Base-by-base conservation (phyloP, 2,888 invertebrate species). In the Apodemia mormo region DNA sequence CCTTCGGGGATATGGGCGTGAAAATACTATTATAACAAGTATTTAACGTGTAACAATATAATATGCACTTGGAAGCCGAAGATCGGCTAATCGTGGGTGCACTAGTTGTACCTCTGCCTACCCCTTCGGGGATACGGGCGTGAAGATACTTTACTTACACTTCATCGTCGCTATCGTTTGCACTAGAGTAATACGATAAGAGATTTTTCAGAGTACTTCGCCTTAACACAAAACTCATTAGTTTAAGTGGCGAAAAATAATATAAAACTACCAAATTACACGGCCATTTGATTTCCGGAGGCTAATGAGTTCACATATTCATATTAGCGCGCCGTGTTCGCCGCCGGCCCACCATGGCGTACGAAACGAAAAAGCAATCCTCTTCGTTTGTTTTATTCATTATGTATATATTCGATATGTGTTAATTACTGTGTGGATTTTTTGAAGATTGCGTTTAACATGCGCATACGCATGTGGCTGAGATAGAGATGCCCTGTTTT, bases 151-250 rank as follows among this genome's bases (percentile, higher is more conserved):
- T 22, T 22, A 22, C 22, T 22, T 22, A 22, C 22, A 22, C 22
- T 22, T 22, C 22, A 22, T 22, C 22, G 22, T 22, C 22, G 22
- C 22, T 22, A 22, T 22, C 0, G 4, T 45, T 45, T 45, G 10
- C 12, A 10, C 45, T 45, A 45, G 12, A 12, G 12, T 45, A 45
- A 45, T 45, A 45, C 10, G 45, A 45, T 45, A 40, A 45, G n/a
- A 52, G n/a, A 52, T 52, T 52, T 52, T 14, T 6, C 6, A 52
- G 12, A 33, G 14, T 14, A 65, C 70, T 70, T 67, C 68, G 45
- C 68, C 68, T 68, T 68, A 68, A 68, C 64, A 68, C 14, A 14
- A 61, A 14, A 45, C 64, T 68, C 61, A 68, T 68, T 68, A 68
- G 64, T 68, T 58, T 43, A 65, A 64, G 64, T 43, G 64, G 40